Evolutionary conservation across 2,888 invertebrate genomes (phyloP), one percentile per base, ranked within the genome.

Genomic region (Dynastes hyllus): DNA sequence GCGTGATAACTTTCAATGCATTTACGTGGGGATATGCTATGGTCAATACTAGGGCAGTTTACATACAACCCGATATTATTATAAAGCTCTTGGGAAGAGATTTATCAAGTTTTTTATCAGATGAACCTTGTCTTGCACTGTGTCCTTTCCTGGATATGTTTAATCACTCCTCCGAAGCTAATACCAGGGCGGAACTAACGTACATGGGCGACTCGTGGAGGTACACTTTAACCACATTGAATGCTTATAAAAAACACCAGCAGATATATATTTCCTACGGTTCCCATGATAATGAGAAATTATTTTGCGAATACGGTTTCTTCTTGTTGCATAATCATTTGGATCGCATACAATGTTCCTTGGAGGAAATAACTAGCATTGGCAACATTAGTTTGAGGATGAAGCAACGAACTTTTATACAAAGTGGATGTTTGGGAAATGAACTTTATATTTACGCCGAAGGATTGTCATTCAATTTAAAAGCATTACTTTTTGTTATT

Each of bases 231-330:
- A 87, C 85, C 79, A 92, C 93, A 1, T 86, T 89, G 58, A 90
- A 87, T 76, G 82, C 87, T 2, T 93, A 93, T 86, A 88, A 90
- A 75, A 91, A 92, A 78, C 92, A 92, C 87, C 90, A 93, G 53
- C 94, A 98, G 90, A 93, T 97, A 77, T 97, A 96, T 87, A 97
- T 98, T 84, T 95, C 94, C 84, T 98, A 98, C 86, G 98, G 97
- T 0, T 90, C 93, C 55, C 95, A 97, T 86, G 92, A 94, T 84
- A 98, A 95, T 89, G 88, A 92, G 0, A 95, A 94, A 87, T 90
- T 98, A n/a, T 92, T 95, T 50, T 90, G 94, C 0, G 96, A 98
- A 85, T 98, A 98, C 90, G 98, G 98, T 0, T 98, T 98, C 88
- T 93, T 92, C 84, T 88, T 94, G 80, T 91, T 92, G 0, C 86